Conservation (phyloP, 2,888 invertebrate species). For the Drosophila robusta region DNA sequence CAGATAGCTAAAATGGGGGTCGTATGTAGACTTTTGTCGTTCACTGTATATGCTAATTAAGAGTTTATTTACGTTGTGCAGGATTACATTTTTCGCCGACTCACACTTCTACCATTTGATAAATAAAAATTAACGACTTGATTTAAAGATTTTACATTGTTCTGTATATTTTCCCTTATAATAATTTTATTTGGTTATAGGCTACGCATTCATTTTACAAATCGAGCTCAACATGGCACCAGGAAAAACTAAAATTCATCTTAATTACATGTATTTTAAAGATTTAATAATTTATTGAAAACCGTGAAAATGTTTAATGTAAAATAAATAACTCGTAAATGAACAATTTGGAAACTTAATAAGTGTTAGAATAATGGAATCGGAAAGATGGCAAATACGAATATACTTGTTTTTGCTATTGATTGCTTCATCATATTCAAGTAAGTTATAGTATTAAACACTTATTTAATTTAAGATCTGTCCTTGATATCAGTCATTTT, state of each 20-base stretch:
- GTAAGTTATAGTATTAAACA: conserved; percentile 56
- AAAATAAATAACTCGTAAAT: conserved; percentile 21
- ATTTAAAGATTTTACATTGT: too few species aligned
- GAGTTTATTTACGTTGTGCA: too few species aligned
- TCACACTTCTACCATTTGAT: too few species aligned
- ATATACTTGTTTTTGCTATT: conserved; percentile 78
- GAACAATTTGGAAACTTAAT: conserved; percentile 22
- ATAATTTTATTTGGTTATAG: too few species aligned
- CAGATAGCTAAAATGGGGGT: too few species aligned
- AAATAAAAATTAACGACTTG: too few species aligned
- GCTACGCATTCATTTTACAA: too few species aligned
- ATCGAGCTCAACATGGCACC: neutral
- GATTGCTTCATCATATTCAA: conserved; percentile 79
- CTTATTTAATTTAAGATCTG: neutral
- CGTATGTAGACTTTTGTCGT: too few species aligned
- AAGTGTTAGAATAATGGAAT: conserved; percentile 64
- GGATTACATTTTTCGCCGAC: too few species aligned
- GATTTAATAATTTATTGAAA: conserved; percentile 3
- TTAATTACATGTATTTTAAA: neutral
- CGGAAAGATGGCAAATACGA: conserved; percentile 62
- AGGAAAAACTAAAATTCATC: neutral
- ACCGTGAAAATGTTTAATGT: conserved; percentile 40
- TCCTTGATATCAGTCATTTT: neutral
- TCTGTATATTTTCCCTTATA: too few species aligned
- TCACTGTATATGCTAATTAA: too few species aligned